phyloP scores from a whole-genome alignment of 2,113 vertebrate species.

The Trochalopteron elliotii region DNA sequence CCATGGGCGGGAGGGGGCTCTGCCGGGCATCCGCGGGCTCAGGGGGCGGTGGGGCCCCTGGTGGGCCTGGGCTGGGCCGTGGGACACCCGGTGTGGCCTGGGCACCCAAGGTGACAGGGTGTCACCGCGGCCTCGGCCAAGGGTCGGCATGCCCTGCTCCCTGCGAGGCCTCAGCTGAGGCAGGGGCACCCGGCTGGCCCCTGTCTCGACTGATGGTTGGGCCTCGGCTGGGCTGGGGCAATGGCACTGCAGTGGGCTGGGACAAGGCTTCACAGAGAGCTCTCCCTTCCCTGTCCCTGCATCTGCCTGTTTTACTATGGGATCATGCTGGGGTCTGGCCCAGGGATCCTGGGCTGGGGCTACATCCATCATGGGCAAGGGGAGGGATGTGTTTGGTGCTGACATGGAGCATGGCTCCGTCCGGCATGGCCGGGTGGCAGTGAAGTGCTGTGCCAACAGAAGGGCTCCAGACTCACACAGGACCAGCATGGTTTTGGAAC shows the following conservation, averaged over 20 bases:
- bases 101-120: background rate
- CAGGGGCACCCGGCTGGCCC: background rate
- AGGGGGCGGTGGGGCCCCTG: background rate
- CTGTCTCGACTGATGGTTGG: background rate
- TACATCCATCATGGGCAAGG: accelerated
- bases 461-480: background rate
- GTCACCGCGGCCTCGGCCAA: background rate
- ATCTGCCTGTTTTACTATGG: no score
- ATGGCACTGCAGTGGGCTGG: background rate
- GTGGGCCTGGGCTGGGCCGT: background rate
- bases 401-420: background rate
- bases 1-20: background rate
- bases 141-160: background rate
- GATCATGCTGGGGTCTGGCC: background rate
- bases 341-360: accelerated
- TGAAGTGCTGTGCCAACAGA: background rate
- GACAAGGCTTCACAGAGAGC: background rate
- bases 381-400: background rate
- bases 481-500: background rate
- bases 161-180: background rate
- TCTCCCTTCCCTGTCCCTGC: background rate
- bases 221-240: background rate
- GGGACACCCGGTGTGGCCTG: background rate
- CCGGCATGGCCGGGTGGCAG: background rate
- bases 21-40: background rate